A percentile compares a stretch with the other conserved stretches of the same genome.
Evolutionary conservation across 2,797 vertebrate species (phyloP).

Genomic region (Myotis findleyi): DNA sequence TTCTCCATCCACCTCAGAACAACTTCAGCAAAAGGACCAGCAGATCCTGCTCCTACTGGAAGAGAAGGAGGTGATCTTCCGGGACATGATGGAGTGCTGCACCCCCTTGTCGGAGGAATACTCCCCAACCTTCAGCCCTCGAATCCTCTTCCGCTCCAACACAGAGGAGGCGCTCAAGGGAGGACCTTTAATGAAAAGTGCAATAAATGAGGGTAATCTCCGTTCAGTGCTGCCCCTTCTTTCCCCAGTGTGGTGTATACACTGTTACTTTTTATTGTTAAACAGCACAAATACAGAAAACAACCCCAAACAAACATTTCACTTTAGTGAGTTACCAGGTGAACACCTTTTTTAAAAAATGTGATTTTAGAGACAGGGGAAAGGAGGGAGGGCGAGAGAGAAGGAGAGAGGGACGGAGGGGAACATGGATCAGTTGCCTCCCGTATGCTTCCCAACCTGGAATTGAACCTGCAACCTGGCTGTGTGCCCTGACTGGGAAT

Average conservation of each 20-base stretch:
- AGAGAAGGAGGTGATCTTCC: slow-evolving; percentile 96
- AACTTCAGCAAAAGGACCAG: slow-evolving; percentile 95
- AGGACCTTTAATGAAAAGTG: slow-evolving; percentile 94
- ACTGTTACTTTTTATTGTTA: neutral
- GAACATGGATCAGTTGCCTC: neutral
- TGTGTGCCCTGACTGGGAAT: neutral
- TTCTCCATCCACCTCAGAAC: slow-evolving; percentile 87
- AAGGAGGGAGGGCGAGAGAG: neutral
- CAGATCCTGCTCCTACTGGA: slow-evolving; percentile 95
- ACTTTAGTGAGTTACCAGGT: neutral
- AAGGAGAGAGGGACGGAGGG: no score
- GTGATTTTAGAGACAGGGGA: neutral
- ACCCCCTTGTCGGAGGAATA: slow-evolving; percentile 87
- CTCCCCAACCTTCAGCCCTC: slow-evolving; percentile 79
- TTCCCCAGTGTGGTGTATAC: neutral
- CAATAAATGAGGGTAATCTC: slow-evolving; percentile 93
- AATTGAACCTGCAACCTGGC: neutral
- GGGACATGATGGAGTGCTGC: slow-evolving; percentile 92
- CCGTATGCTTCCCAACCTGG: neutral
- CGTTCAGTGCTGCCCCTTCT: neutral
- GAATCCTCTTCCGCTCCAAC: slow-evolving; percentile 93
- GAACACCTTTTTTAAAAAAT: neutral
- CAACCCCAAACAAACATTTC: neutral
- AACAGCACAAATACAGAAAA: neutral
- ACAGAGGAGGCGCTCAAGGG: slow-evolving; percentile 92